A percentile compares a stretch with the other conserved stretches of the same genome.
Conservation (phyloP, 1,140 invertebrate species). For the Apis cerana region DNA sequence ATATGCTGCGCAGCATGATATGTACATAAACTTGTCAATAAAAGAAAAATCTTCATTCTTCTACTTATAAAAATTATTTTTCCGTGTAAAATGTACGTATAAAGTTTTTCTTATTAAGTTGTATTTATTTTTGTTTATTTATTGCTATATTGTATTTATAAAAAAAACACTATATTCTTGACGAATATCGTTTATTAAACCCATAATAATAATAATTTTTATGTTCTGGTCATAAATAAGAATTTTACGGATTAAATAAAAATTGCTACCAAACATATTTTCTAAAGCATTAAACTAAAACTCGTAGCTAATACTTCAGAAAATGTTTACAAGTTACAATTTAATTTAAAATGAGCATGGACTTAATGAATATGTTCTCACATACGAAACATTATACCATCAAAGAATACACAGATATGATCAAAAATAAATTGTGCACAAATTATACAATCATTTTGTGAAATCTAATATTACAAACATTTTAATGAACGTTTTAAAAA, state of each 20-base stretch:
- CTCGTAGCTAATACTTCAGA: slow-evolving; percentile 71
- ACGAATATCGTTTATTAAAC: slow-evolving; percentile 74
- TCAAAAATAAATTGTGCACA: slow-evolving; percentile 30
- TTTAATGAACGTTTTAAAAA: not conserved
- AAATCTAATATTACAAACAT: not conserved
- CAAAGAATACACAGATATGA: slow-evolving; percentile 45
- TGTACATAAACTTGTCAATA: slow-evolving; percentile 67
- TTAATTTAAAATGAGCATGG: slow-evolving; percentile 70
- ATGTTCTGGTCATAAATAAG: slow-evolving; percentile 73
- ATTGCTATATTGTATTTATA: not conserved
- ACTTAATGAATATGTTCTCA: slow-evolving; percentile 64
- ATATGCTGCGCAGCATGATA: slow-evolving; percentile 45
- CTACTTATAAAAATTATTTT: slow-evolving; percentile 39
- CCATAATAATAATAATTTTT: slow-evolving; percentile 67
- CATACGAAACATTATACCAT: slow-evolving; percentile 44
- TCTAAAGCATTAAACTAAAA: slow-evolving; percentile 70
- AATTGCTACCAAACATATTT: slow-evolving; percentile 68
- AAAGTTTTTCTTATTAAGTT: not conserved
- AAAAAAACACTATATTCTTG: slow-evolving; percentile 42
- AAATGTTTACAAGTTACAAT: slow-evolving; percentile 66
- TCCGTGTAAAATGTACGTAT: not conserved
- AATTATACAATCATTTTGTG: slow-evolving; percentile 13
- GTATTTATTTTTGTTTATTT: not conserved
- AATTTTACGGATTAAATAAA: slow-evolving; percentile 74
- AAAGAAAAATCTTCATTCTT: slow-evolving; percentile 63